Base-by-base conservation (phyloP, 2,113 vertebrate species). In the Protomyctophum bolini region DNA sequence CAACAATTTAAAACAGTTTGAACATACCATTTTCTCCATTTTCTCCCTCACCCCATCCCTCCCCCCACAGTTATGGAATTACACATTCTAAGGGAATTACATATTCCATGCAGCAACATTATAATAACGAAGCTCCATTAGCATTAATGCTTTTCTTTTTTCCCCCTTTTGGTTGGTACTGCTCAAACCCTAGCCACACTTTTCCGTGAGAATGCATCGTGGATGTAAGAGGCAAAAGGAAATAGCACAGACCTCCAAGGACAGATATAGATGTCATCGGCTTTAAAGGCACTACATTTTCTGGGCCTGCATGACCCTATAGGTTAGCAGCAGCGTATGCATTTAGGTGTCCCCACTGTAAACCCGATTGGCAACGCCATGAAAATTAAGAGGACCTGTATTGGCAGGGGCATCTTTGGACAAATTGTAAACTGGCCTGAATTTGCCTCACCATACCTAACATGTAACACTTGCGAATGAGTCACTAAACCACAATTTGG, bases 221-320 rank as follows among this genome's bases (percentile, higher is more conserved):
- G 51, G 70, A 52, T 9, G 14, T 52, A 63, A 63, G 66, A 57
- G 56, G 56, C 45, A 49, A 33, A 28, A 67, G 75, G 66, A 85
- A 86, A 75, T 33, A 46, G 58, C 45, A 49, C 58, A 69, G 65
- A 80, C 75, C 82, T 72, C 81, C 14, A 10, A 47, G 78, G 75
- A 75, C 80, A 80, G 71, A 84, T 86, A 79, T 75, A 85, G 66
- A 82, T 77, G 80, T 88, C 80, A 68, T 80, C 67, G 51, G n/a
- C 61, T 84, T 83, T 84, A 77, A 75, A 76, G 48, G 70, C 15
- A 62, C 45, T 72, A 52, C 48, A 75, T 72, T 33, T 83, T 72
- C 52, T 63, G 63, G 54, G 45, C 68, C 63, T 71, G 21, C 21
- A 21, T 21, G 71, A 66, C 75, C 28, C 72, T 71, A 74, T 33